phyloP scores from a whole-genome alignment of 1,140 invertebrate species.

The Trachelipus rathkii region DNA sequence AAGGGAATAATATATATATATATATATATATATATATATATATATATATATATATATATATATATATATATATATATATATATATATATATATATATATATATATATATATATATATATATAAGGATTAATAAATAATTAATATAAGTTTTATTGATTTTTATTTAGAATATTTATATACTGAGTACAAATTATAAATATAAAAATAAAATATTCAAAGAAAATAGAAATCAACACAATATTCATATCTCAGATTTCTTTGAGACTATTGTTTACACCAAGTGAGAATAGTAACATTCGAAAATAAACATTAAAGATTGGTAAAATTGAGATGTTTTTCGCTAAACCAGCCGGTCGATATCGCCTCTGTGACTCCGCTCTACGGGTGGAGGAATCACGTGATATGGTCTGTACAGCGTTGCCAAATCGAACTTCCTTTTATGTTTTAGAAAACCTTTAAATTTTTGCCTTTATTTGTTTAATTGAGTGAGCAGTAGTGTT shows the following conservation, averaged over 20 bases:
- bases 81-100: no score
- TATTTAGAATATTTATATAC: no score
- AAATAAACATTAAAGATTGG: constrained; percentile 6
- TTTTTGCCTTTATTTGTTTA: constrained; percentile 8
- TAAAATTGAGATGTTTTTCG: constrained; percentile 12
- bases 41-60: no score
- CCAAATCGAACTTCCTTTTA: constrained; percentile 4
- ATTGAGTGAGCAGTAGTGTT: constrained; percentile 7
- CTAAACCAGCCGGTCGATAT: constrained; percentile 6
- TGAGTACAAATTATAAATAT: no score
- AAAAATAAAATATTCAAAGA: no score
- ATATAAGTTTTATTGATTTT: no score
- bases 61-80: no score
- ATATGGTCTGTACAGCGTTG: not conserved
- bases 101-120: no score
- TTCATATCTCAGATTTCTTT: constrained; percentile 4
- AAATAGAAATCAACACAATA: constrained; percentile 9
- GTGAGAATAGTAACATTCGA: constrained; percentile 3
- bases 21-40: no score
- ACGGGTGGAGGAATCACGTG: constrained; percentile 4
- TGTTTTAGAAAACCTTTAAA: not conserved
- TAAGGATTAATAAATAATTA: no score
- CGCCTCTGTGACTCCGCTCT: constrained; percentile 2
- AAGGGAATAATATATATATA: no score
- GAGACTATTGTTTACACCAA: constrained; percentile 4